A percentile compares a stretch with the other conserved stretches of the same genome.
These are phyloP conservation scores for Hydropotes inermis DNA, from an alignment of 2,113 vertebrate genomes.

Conservation along the genomic window DNA sequence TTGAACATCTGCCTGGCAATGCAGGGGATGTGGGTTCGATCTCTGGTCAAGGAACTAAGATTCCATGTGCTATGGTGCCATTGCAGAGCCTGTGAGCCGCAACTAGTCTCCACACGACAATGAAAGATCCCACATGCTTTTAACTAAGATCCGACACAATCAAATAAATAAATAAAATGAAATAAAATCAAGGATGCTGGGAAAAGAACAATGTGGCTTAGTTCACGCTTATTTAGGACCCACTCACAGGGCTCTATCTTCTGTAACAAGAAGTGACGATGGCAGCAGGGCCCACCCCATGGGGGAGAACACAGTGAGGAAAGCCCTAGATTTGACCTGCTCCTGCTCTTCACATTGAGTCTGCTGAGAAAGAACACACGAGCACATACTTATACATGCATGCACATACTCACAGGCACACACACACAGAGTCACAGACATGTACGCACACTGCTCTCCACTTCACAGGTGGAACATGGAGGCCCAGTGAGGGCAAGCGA, in stretches of 20 bases:
- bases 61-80: neutral
- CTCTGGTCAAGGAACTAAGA: neutral
- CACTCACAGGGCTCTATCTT: neutral
- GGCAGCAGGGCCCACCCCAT: rapidly evolving
- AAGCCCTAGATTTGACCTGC: neutral
- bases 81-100: neutral
- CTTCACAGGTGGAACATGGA: neutral
- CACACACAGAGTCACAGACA: neutral
- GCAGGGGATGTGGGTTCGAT: neutral
- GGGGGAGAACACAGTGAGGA: neutral
- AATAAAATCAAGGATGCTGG: neutral
- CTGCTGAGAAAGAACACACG: neutral
- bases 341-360: neutral
- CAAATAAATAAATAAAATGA: neutral
- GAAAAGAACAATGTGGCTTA: neutral
- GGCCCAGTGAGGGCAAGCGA: neutral
- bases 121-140: neutral
- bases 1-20: neutral
- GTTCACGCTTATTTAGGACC: neutral
- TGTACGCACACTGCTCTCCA: neutral
- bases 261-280: neutral
- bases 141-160: neutral
- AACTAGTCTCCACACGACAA: neutral
- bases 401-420: neutral
- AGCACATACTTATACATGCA: neutral